Evolutionary conservation across 1,140 invertebrate species (phyloP).

Genomic region (Zaprionus inermis): DNA sequence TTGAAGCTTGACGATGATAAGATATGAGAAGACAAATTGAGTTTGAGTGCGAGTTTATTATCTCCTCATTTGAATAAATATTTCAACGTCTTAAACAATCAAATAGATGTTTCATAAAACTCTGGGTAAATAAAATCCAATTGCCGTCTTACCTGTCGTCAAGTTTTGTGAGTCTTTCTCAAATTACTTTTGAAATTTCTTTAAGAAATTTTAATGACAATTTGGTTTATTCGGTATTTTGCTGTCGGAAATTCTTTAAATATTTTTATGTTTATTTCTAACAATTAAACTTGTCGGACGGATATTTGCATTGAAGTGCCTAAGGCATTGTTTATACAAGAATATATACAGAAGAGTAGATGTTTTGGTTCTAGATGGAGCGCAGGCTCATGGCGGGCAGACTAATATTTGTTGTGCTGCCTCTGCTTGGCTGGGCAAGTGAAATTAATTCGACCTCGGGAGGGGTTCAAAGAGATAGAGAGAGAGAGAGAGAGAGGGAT

Average conservation of each 20-base stretch:
- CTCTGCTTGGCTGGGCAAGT: slow-evolving; percentile 28
- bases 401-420: slow-evolving; percentile 33
- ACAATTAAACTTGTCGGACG: slow-evolving; percentile 56
- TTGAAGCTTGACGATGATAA: not conserved
- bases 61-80: not conserved
- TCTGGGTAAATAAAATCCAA: slow-evolving; percentile 4
- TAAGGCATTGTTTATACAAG: not conserved
- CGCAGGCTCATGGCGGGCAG: not conserved
- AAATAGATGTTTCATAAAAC: not conserved
- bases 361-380: not conserved
- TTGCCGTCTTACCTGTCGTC: slow-evolving; percentile 10
- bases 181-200: slow-evolving; percentile 15
- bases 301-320: slow-evolving; percentile 42
- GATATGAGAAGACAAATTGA: not conserved
- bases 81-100: not conserved
- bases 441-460: slow-evolving; percentile 29
- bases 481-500: not conserved
- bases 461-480: not conserved
- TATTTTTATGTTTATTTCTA: slow-evolving; percentile 19
- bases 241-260: slow-evolving; percentile 1
- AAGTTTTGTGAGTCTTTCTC: slow-evolving; percentile 7
- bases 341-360: not conserved
- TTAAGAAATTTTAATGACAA: slow-evolving; percentile 17
- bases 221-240: slow-evolving; percentile 4
- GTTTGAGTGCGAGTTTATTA: not conserved